These are phyloP conservation scores for Scolanthus callimorphus DNA, from an alignment of 92 coral and sea anemone species.

Conservation along the genomic window DNA sequence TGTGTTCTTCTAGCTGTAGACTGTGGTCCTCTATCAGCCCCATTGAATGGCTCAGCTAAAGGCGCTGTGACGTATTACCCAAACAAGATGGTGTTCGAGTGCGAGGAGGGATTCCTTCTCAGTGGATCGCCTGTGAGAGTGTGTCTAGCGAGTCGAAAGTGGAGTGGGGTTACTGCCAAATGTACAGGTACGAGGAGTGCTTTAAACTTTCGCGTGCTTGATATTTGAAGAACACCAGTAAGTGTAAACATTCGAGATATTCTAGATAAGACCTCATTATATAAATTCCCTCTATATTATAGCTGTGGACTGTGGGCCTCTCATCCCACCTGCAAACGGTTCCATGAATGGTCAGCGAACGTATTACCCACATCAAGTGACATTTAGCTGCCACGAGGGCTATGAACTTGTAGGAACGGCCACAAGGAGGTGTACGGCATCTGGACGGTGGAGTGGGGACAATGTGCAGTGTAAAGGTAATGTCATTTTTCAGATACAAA, in stretches of 20 bases:
- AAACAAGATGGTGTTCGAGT: slow-evolving; percentile 15
- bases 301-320: slow-evolving; percentile 22
- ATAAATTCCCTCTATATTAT: no score
- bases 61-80: slow-evolving; percentile 20
- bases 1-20: slow-evolving; percentile 15
- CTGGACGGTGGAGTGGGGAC: slow-evolving; percentile 66
- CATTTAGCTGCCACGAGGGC: slow-evolving; percentile 40
- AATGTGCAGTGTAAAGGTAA: slow-evolving; percentile 33
- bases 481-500: neutral
- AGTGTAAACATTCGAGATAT: no score
- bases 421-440: slow-evolving; percentile 40
- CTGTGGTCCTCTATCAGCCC: slow-evolving; percentile 19
- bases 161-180: slow-evolving; percentile 27
- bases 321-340: slow-evolving; percentile 2
- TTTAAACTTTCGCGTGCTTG: no score
- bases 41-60: slow-evolving; percentile 12
- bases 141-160: slow-evolving; percentile 35
- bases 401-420: slow-evolving; percentile 42
- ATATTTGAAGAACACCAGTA: no score
- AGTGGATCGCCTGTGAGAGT: neutral
- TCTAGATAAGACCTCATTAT: no score
- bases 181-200: slow-evolving; percentile 23
- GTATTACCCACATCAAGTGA: slow-evolving; percentile 30
- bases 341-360: slow-evolving; percentile 31
- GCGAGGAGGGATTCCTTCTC: slow-evolving; percentile 29